phyloP scores from a whole-genome alignment of 2,113 vertebrate species.

The Physeter macrocephalus region DNA sequence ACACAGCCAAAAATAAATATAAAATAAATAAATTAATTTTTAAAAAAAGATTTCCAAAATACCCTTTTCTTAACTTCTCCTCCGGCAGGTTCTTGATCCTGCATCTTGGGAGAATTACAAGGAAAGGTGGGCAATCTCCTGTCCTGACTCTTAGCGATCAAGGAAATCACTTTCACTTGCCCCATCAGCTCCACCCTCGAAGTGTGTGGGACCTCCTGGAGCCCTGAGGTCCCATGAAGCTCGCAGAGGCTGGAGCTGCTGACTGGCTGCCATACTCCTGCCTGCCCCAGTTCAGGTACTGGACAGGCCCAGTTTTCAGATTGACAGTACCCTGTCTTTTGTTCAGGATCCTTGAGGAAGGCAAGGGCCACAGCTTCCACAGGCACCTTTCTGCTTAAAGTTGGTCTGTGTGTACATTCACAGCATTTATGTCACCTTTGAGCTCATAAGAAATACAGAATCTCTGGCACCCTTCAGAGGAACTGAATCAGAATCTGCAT shows the following conservation, averaged over 20 bases:
- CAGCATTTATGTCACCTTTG: neutral
- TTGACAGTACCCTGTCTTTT: neutral
- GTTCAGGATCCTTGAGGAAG: neutral
- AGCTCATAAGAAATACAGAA: neutral
- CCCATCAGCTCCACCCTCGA: neutral
- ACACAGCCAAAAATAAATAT: no score
- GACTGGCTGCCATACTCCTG: neutral
- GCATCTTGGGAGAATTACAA: neutral
- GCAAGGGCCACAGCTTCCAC: neutral
- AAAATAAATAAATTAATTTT: no score
- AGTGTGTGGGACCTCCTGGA: neutral
- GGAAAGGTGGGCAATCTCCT: neutral
- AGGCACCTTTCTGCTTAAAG: neutral
- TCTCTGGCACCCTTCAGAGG: neutral
- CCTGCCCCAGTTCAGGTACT: neutral
- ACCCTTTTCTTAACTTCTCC: neutral
- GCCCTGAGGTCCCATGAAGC: neutral
- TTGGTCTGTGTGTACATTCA: neutral
- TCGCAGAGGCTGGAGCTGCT: rapidly evolving
- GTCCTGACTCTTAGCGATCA: neutral
- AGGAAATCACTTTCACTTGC: neutral
- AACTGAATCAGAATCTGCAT: neutral
- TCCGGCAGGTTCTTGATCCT: neutral
- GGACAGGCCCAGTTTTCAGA: neutral
- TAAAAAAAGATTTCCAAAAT: neutral